Evolutionary conservation across 2,888 invertebrate genomes (phyloP).

Genomic region (Limenitis camilla): DNA sequence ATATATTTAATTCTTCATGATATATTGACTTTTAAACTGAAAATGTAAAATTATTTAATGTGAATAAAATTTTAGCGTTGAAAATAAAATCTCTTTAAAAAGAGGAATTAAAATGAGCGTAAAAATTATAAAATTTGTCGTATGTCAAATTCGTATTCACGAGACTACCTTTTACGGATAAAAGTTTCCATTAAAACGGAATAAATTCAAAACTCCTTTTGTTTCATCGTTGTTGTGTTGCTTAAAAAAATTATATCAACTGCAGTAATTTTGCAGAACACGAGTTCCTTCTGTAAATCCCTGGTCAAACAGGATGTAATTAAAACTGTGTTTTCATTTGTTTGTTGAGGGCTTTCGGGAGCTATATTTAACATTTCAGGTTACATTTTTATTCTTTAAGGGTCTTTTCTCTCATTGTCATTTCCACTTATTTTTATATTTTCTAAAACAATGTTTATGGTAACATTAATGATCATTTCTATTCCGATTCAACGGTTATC

Average conservation of each 20-base stretch:
- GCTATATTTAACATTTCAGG: conserved; percentile 30
- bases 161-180: not conserved
- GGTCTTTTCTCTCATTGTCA: not conserved
- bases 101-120: no score
- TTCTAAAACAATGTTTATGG: not conserved
- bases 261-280: conserved; percentile 7
- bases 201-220: conserved; percentile 2
- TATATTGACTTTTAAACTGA: no score
- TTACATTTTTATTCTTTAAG: not conserved
- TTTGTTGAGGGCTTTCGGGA: conserved; percentile 48
- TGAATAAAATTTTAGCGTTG: no score
- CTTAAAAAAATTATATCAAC: conserved; percentile 6
- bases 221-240: not conserved
- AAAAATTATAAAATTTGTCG: no score
- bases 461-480: not conserved
- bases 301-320: conserved; percentile 38
- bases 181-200: not conserved
- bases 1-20: no score
- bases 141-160: not conserved
- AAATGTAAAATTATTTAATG: no score
- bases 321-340: conserved; percentile 42
- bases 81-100: no score
- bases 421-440: not conserved
- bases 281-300: conserved; percentile 14
- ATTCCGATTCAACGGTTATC: no score